Evolutionary conservation across 1,140 invertebrate genomes (phyloP).

Genomic region (Papilio dardanus): DNA sequence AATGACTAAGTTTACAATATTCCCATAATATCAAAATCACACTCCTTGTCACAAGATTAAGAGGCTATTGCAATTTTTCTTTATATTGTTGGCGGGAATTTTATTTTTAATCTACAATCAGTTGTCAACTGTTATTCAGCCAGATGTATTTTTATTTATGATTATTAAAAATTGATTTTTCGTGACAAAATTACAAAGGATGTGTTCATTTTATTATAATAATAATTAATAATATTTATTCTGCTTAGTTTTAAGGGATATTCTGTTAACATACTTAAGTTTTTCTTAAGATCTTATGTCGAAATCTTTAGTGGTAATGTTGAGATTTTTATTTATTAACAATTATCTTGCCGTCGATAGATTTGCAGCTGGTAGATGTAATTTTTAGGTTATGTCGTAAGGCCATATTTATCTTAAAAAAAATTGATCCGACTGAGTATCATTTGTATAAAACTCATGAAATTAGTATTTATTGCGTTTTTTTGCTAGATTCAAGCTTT

Average conservation of each 20-base stretch:
- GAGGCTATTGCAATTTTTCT: neutral
- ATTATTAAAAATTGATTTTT: neutral
- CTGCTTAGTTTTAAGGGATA: slow-evolving; percentile 45
- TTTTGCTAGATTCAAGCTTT: slow-evolving; percentile 55
- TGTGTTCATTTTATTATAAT: slow-evolving; percentile 63
- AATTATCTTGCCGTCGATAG: slow-evolving; percentile 17
- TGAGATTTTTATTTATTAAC: slow-evolving; percentile 20
- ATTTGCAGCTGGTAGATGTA: neutral
- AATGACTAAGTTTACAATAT: neutral
- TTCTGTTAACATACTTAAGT: slow-evolving; percentile 39
- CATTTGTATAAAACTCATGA: slow-evolving; percentile 56
- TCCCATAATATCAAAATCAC: neutral
- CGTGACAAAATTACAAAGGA: slow-evolving; percentile 42
- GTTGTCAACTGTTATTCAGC: neutral
- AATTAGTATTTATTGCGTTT: slow-evolving; percentile 62
- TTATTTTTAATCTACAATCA: neutral
- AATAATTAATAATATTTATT: slow-evolving; percentile 59
- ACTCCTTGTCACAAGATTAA: neutral
- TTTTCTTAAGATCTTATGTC: slow-evolving; percentile 14
- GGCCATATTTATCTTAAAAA: slow-evolving; percentile 22
- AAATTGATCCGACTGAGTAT: slow-evolving; percentile 41
- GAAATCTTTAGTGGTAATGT: slow-evolving; percentile 3
- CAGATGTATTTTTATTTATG: neutral
- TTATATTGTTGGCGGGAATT: neutral
- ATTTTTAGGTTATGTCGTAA: slow-evolving; percentile 8